Conservation (phyloP, 2,113 vertebrate genomes). For the Mixornis gularis region DNA sequence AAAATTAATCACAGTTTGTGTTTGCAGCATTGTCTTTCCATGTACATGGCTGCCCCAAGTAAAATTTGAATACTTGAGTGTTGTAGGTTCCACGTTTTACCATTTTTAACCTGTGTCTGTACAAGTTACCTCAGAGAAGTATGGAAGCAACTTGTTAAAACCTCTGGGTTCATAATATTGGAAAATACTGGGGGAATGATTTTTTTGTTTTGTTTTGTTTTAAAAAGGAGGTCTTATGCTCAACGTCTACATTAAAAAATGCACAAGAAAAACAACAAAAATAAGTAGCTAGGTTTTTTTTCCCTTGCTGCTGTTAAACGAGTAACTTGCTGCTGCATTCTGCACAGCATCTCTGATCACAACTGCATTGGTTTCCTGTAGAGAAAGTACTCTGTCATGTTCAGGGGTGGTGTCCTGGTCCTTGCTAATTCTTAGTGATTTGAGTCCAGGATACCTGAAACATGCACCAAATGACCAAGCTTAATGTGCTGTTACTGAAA, state of each 20-base stretch:
- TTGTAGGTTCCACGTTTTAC: background rate
- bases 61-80: background rate
- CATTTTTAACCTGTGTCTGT: background rate
- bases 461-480: background rate
- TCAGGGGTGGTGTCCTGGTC: background rate
- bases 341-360: background rate
- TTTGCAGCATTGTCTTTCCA: background rate
- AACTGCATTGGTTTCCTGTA: background rate
- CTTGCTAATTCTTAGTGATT: background rate
- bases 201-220: background rate
- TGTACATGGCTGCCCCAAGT: background rate
- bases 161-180: background rate
- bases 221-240: background rate
- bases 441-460: background rate
- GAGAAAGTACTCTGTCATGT: background rate
- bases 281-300: background rate
- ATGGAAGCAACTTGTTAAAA: background rate
- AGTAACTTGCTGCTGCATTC: background rate
- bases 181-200: background rate
- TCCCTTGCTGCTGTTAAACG: background rate
- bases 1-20: background rate
- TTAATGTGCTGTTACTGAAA: background rate
- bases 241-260: background rate
- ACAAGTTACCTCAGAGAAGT: background rate
- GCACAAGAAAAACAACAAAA: background rate